Conservation (phyloP, 2,113 vertebrate genomes). For the Andinoacara biseriatus region DNA sequence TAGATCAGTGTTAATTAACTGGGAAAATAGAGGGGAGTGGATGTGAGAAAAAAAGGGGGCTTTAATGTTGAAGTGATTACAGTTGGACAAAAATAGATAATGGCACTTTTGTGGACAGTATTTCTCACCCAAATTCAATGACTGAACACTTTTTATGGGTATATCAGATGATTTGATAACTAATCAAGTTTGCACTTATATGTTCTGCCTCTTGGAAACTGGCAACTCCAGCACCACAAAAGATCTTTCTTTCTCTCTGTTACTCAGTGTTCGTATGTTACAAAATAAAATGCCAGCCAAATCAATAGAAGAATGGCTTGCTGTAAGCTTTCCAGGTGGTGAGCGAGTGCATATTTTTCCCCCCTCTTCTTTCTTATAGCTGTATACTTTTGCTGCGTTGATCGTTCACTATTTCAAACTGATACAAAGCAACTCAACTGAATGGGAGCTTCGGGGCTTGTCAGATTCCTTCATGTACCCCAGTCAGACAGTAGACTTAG, state of each 20-base stretch:
- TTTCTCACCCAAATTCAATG: neutral
- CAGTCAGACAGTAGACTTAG: neutral
- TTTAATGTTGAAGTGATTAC: conserved; percentile 4
- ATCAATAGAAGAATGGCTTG: neutral
- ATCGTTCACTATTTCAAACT: neutral
- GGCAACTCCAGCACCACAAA: neutral
- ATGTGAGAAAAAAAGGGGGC: conserved; percentile 29
- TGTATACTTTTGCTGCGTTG: neutral
- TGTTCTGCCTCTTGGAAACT: neutral
- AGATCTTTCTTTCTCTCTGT: neutral
- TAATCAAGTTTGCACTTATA: neutral
- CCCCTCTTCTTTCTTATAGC: neutral
- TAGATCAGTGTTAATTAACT: conserved; percentile 53
- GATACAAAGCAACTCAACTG: neutral
- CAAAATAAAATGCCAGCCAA: neutral
- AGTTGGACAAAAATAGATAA: conserved; percentile 4
- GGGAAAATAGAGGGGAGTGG: conserved; percentile 31
- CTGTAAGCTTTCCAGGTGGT: neutral
- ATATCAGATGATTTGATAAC: neutral
- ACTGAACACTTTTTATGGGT: neutral
- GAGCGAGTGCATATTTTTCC: neutral
- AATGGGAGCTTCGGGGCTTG: conserved; percentile 23
- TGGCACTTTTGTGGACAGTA: neutral
- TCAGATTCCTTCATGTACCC: neutral
- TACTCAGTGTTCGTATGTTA: neutral